Evolutionary conservation across 2,113 vertebrate species (phyloP), one percentile per base, ranked within the genome.

Genomic region (Panurus biarmicus): DNA sequence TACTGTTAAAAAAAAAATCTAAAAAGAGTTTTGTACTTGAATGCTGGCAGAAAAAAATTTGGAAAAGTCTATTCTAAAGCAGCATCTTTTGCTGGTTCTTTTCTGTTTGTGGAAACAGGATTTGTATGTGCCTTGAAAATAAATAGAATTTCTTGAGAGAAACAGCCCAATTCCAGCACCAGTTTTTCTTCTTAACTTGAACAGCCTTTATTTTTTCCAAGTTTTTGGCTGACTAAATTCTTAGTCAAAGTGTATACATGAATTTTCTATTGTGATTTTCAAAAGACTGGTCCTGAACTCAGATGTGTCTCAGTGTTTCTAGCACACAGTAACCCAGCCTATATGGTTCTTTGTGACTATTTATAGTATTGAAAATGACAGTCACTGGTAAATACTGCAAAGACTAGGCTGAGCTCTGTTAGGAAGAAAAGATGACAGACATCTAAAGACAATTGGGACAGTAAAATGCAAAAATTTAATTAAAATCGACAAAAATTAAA

Each of bases 51-150:
- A 76, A 91, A 60, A 35, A 50, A 13, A 77, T 92, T 58, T 73
- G 64, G 35, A 92, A 83, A 83, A 66, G 35, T 61, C 56, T 90
- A 7, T 80, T 89, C 38, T 76, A 58, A 65, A 91, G 60, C 79
- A 54, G 29, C 2, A 2, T 93, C 42, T 83, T 81, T 77, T 80
- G 29, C 79, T 94, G 51, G 51, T 88, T 88, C 72, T 77, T 87
- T 89, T 91, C 51, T 94, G 69, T 85, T 94, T 90, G 67, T 92
- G 76, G 80, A 95, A 92, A 67, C 61, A 92, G n/a, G 65, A 74
- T 89, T 95, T 92, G 17, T 86, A 53, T 80, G 57, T 89, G 89
- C 76, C 19, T 78, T 92, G 44, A 89, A 92, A 94, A 66, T 89
- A 94, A 89, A 74, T 53, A 93, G 86, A 65, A 72, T 89, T 90